These are phyloP conservation scores for Popillia japonica DNA, from an alignment of 1,140 invertebrate species.

Conservation along the genomic window DNA sequence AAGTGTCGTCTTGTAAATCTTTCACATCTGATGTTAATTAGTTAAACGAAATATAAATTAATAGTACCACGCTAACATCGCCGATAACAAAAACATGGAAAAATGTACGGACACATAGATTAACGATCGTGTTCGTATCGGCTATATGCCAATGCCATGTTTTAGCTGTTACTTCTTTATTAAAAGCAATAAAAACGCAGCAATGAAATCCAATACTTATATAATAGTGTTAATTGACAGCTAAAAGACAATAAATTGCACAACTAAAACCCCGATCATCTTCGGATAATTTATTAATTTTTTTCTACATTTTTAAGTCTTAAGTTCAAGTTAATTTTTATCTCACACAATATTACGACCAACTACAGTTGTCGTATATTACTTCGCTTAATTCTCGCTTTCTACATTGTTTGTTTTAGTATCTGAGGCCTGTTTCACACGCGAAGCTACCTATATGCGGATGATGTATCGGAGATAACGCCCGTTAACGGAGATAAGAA, in stretches of 20 bases:
- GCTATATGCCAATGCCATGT: background rate
- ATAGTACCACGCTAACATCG: too few species aligned
- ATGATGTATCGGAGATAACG: too few species aligned
- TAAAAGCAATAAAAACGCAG: slow-evolving; percentile 10
- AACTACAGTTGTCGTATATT: background rate
- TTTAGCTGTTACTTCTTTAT: slow-evolving; percentile 6
- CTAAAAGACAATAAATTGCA: background rate
- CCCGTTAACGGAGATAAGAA: too few species aligned
- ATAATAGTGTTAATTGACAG: background rate
- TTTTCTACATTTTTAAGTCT: background rate
- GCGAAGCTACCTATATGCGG: too few species aligned
- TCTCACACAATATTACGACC: background rate
- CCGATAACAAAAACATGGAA: too few species aligned
- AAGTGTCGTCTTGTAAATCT: background rate
- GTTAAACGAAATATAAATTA: background rate
- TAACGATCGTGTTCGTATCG: too few species aligned
- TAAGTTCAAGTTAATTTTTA: background rate
- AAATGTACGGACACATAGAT: too few species aligned
- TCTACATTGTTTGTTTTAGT: background rate
- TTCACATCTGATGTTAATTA: background rate
- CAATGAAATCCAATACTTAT: slow-evolving; percentile 16
- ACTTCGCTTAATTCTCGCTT: background rate
- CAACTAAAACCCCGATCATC: background rate
- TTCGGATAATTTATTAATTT: background rate
- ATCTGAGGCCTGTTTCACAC: too few species aligned